A percentile compares a stretch with the other conserved stretches of the same genome.
phyloP scores from a whole-genome alignment of 2,888 invertebrate genomes.

The Apomyelois bistriatella region DNA sequence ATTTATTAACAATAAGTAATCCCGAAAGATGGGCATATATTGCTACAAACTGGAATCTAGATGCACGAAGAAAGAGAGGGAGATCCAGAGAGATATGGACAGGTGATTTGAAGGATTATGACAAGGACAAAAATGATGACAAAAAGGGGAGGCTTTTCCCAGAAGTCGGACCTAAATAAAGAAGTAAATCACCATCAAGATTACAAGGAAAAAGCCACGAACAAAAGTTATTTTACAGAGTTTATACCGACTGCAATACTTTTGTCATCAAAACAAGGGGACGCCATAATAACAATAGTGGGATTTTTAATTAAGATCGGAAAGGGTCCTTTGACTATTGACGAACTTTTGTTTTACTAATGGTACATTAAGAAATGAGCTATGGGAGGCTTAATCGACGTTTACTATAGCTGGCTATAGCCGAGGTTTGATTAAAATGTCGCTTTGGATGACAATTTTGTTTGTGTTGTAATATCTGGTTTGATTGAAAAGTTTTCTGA shows the following conservation, averaged over 20 bases:
- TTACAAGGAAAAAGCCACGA: no score
- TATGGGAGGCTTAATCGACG: constrained; percentile 5
- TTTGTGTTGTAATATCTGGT: neutral
- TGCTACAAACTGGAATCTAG: no score
- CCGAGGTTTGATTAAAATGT: constrained; percentile 9
- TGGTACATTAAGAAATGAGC: constrained; percentile 58
- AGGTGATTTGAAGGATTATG: no score
- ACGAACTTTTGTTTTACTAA: constrained; percentile 43
- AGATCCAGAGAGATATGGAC: no score
- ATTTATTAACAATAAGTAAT: no score
- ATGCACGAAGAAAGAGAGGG: no score
- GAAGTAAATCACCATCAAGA: no score
- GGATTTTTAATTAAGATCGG: constrained; percentile 74
- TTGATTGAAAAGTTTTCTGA: neutral
- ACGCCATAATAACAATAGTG: constrained; percentile 55
- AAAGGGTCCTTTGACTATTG: constrained; percentile 51
- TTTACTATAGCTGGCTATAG: neutral
- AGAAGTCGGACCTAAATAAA: no score
- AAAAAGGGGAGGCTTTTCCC: no score
- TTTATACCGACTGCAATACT: constrained; percentile 3
- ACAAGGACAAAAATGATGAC: no score
- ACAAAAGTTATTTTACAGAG: no score
- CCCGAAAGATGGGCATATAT: no score
- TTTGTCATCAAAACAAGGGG: constrained; percentile 3
- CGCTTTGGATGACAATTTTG: neutral